These are phyloP conservation scores for Collichthys lucidus DNA, from an alignment of 2,113 vertebrate species.

Conservation along the genomic window DNA sequence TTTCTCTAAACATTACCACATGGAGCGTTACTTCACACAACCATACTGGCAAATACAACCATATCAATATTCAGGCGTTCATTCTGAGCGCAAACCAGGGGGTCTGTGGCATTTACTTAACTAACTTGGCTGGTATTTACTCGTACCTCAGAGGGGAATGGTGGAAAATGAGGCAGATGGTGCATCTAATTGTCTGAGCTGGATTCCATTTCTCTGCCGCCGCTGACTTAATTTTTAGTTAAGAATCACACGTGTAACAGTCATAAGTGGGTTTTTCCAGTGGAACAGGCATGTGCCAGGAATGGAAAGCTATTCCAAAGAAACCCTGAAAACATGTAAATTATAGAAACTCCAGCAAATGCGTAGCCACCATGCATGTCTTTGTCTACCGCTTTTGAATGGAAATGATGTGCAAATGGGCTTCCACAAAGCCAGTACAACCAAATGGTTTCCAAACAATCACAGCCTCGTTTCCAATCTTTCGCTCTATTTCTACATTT, in stretches of 20 bases:
- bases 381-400: conserved; percentile 74
- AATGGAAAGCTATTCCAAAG: conserved; percentile 56
- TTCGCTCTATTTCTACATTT: conserved; percentile 14
- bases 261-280: conserved; percentile 62
- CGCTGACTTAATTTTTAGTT: conserved; percentile 64
- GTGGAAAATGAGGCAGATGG: conserved; percentile 71
- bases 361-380: conserved; percentile 51
- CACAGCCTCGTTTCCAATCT: conserved; percentile 45
- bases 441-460: conserved; percentile 66
- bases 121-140: conserved; percentile 74
- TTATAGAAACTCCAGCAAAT: conserved; percentile 43
- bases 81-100: conserved; percentile 52
- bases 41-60: conserved; percentile 38
- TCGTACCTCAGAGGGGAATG: conserved; percentile 56
- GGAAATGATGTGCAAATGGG: conserved; percentile 75
- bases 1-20: conserved; percentile 63
- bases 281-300: conserved; percentile 55
- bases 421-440: conserved; percentile 48
- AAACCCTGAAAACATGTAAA: conserved; percentile 58
- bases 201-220: conserved; percentile 57
- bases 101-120: conserved; percentile 70
- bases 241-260: conserved; percentile 37
- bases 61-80: conserved; percentile 60
- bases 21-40: conserved; percentile 26
- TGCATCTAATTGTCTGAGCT: conserved; percentile 72